Conservation (phyloP, 2,888 invertebrate species). For the Teleiodes luculella region DNA sequence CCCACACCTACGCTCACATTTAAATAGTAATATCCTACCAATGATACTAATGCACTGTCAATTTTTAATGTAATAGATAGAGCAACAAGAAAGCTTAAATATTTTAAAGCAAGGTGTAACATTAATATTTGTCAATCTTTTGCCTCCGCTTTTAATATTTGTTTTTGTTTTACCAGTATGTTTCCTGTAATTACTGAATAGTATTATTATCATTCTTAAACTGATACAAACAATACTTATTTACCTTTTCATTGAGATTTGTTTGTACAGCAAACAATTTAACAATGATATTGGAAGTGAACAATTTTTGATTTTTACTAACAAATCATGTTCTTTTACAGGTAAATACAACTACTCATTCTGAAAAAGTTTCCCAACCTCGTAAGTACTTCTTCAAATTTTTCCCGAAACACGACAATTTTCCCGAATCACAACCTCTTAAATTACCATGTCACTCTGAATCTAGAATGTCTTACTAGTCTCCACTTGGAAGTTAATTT, state of each 20-base stretch:
- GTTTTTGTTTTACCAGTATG: too few species aligned
- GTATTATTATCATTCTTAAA: too few species aligned
- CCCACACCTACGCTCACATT: conserved; percentile 66
- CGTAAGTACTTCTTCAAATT: neutral
- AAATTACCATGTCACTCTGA: conserved; percentile 11
- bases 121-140: conserved; percentile 19
- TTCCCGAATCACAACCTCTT: neutral
- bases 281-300: too few species aligned
- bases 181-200: too few species aligned
- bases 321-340: conserved; percentile 33
- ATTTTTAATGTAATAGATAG: conserved; percentile 67
- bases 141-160: neutral
- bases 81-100: conserved; percentile 47
- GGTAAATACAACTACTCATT: conserved; percentile 36
- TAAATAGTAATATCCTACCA: conserved; percentile 60
- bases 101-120: conserved; percentile 24
- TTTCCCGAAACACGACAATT: neutral
- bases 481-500: conserved; percentile 31
- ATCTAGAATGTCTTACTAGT: conserved; percentile 5
- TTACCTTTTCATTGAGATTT: too few species aligned
- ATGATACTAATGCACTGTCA: conserved; percentile 74
- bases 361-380: neutral
- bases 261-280: too few species aligned
- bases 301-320: neutral
- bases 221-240: neutral